Conservation (phyloP, 2,888 invertebrate species). For the Ectropis crepuscularia region DNA sequence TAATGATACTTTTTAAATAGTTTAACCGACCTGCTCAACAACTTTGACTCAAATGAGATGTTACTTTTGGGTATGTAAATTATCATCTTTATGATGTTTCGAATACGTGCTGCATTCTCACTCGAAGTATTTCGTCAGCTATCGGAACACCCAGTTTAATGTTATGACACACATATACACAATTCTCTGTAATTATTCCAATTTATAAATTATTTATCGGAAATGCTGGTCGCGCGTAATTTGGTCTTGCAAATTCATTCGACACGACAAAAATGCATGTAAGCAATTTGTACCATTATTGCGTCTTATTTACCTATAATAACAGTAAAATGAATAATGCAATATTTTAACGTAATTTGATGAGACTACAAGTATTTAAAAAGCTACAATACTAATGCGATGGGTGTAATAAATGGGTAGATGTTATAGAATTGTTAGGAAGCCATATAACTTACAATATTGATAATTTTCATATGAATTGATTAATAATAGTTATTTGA, state of each 20-base stretch:
- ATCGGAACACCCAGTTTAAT: neutral
- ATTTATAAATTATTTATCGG: slow-evolving; percentile 18
- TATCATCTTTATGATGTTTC: too few relatives aligned
- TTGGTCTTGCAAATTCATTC: slow-evolving; percentile 34
- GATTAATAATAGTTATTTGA: too few relatives aligned
- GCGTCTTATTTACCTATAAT: neutral
- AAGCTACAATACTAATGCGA: neutral
- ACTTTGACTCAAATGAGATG: too few relatives aligned
- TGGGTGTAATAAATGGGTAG: too few relatives aligned
- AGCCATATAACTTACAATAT: too few relatives aligned
- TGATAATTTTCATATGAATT: too few relatives aligned
- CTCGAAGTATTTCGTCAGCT: too few relatives aligned
- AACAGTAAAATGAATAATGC: neutral
- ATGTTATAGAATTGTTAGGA: too few relatives aligned
- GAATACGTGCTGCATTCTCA: too few relatives aligned
- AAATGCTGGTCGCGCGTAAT: slow-evolving; percentile 33
- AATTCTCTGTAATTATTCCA: slow-evolving; percentile 21
- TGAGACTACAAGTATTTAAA: slow-evolving; percentile 1
- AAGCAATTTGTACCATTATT: slow-evolving; percentile 32
- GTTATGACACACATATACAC: slow-evolving; percentile 4
- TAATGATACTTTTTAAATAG: too few relatives aligned
- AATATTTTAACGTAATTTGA: neutral
- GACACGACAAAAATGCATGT: slow-evolving; percentile 27
- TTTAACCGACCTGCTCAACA: too few relatives aligned
- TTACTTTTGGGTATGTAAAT: too few relatives aligned